Evolutionary conservation across 2,797 vertebrate species (phyloP).

Genomic region (Spheniscus humboldti): DNA sequence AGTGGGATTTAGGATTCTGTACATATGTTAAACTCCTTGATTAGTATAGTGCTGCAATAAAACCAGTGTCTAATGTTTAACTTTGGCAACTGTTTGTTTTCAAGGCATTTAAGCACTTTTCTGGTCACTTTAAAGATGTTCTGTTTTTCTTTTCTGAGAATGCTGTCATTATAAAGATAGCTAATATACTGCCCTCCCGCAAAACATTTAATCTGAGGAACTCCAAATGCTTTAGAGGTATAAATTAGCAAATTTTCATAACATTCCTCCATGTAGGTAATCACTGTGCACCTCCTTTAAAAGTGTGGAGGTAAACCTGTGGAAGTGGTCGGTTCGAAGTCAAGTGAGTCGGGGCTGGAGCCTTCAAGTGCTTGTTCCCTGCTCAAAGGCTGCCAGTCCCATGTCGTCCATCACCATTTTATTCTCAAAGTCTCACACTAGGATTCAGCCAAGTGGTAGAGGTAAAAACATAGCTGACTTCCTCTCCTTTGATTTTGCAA

Average conservation of each 20-base stretch:
- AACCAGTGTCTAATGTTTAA: not conserved
- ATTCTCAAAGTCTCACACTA: not conserved
- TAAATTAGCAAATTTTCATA: not conserved
- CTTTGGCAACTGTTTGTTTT: not conserved
- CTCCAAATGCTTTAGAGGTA: not conserved
- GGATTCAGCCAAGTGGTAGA: not conserved
- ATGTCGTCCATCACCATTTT: not conserved
- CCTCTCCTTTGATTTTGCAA: not conserved
- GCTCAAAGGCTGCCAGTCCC: not conserved
- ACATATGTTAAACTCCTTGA: not conserved
- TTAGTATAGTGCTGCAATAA: not conserved
- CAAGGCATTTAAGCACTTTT: not conserved
- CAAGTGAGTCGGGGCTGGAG: not conserved
- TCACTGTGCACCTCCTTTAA: not conserved
- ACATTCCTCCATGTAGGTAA: not conserved
- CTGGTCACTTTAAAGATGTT: not conserved
- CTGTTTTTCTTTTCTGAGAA: not conserved
- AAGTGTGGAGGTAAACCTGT: not conserved
- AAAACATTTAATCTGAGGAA: not conserved
- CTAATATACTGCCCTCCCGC: not conserved
- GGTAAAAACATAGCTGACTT: not conserved
- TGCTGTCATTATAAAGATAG: not conserved
- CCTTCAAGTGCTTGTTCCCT: not conserved
- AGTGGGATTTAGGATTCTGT: not conserved
- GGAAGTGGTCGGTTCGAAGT: not conserved